Percentiles rank a stretch among this genome's conserved stretches.
Evolutionary conservation across 2,888 invertebrate species (phyloP).

Genomic region (Schizaphis graminum): DNA sequence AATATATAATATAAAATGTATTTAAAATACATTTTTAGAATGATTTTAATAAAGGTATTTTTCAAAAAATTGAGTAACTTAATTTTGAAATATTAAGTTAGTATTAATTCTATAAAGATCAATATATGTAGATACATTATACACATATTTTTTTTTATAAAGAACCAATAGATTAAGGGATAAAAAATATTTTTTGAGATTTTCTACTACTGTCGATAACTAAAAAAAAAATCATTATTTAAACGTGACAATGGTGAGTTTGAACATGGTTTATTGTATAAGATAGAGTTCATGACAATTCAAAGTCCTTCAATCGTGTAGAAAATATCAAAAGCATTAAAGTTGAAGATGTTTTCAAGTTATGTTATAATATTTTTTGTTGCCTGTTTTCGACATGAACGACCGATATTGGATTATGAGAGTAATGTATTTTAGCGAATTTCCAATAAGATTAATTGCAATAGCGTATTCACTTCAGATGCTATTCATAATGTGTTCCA

Average conservation of each 20-base stretch:
- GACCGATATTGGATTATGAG: conserved; percentile 27
- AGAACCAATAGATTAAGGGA: neutral
- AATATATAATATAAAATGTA: too few species aligned
- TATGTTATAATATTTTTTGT: conserved; percentile 18
- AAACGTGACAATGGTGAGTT: neutral
- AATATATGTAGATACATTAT: neutral
- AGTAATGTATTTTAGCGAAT: conserved; percentile 30
- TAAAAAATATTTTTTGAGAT: neutral
- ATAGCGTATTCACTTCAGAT: conserved; percentile 17
- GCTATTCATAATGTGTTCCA: conserved; percentile 8
- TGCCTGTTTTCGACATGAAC: conserved; percentile 10
- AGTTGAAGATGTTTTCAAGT: conserved; percentile 35
- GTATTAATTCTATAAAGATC: neutral
- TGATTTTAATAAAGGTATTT: neutral
- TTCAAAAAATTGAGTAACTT: neutral
- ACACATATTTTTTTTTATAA: neutral
- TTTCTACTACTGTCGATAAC: neutral
- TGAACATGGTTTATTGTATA: neutral
- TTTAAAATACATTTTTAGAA: neutral
- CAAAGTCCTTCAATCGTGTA: neutral
- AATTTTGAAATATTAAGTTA: neutral
- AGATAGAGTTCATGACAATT: neutral
- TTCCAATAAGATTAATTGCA: conserved; percentile 60
- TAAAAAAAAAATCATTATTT: neutral
- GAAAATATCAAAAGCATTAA: conserved; percentile 20